Base-by-base conservation (phyloP, 2,888 invertebrate genomes). In the Myathropa florea region DNA sequence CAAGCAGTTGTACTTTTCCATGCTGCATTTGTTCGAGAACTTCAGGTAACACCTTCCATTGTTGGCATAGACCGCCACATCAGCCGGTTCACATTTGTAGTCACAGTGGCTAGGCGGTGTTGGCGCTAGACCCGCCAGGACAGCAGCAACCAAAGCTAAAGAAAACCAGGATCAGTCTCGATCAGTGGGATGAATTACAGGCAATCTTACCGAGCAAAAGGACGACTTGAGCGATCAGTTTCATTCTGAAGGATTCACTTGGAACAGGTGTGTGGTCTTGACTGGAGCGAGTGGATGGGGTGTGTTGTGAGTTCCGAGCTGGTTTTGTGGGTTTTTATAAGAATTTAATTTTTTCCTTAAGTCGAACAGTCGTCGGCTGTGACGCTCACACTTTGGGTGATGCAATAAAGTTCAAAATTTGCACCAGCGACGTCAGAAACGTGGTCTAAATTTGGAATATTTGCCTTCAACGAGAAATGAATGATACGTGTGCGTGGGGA, bases 1-100 rank as follows among this genome's bases (percentile, higher is more conserved):
- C 26, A 89, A 89, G 46, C 91, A 91, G 73, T 91, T 91, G 88
- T 90, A 90, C 71, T 89, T 89, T 21, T 89, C 80, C 88, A 91
- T 82, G 33, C 88, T 88, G 73, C 91, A 91, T 30, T 82, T 88
- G 21, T 89, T 89, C 24, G 88, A 87, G 64, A 91, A 90, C 14
- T 89, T 73, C 53, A 90, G 89, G 60, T 89, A 85, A 60, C 91
- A 91, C 60, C 89, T 90, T 12, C 91, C 91, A 61, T 91, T 91
- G 39, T 88, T 82, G 39, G 89, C 90, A 30, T 91, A 91, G 0
- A 91, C 83, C 1, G 88, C 78, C 1, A 89, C 4, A 61, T 91
- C 91, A 3, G 57, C 70, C n/a, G 87, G 70, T 7, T 88, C 80
- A 53, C 90, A 91, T 18, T 79, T 84, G 46, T 79, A 91, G 18